Percentiles rank a stretch among this genome's conserved stretches.
These are phyloP conservation scores for Oscheius sp. DNA, from an alignment of 2,888 invertebrate genomes.

Conservation along the genomic window DNA sequence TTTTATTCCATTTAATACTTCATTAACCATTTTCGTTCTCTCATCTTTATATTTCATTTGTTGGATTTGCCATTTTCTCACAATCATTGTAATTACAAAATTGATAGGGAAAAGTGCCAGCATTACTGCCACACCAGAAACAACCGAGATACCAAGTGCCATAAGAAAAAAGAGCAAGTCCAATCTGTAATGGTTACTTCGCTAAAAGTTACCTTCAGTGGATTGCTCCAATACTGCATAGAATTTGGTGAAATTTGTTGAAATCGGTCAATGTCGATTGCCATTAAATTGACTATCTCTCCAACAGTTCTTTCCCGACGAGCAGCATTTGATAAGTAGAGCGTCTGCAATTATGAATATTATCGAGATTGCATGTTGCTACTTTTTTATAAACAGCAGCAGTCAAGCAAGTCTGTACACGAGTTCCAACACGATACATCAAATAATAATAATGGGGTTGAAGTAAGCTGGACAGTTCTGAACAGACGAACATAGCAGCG, in stretches of 20 bases:
- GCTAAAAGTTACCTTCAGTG: conserved; percentile 55
- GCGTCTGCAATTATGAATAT: conserved; percentile 68
- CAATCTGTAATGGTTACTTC: conserved; percentile 39
- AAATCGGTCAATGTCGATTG: conserved; percentile 76
- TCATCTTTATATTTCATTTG: conserved; percentile 95
- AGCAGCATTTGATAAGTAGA: conserved; percentile 75
- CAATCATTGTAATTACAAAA: conserved; percentile 70
- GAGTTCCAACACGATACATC: conserved; percentile 72
- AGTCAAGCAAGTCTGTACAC: conserved; percentile 70
- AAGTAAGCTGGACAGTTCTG: conserved; percentile 68
- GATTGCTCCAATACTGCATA: conserved; percentile 72
- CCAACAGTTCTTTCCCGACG: conserved; percentile 76
- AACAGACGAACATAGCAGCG: conserved; percentile 63
- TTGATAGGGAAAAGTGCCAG: conserved; percentile 83
- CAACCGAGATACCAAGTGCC: conserved; percentile 82
- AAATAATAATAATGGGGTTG: conserved; percentile 71
- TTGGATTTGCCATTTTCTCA: conserved; percentile 77
- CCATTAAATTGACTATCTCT: conserved; percentile 78
- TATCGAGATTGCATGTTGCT: not conserved
- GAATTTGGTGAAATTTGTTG: conserved; percentile 73
- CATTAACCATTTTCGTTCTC: conserved; percentile 91
- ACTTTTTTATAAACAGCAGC: conserved; percentile 73
- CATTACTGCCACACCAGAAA: conserved; percentile 93
- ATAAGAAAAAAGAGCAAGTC: conserved; percentile 74
- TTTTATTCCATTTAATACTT: conserved; percentile 91